Evolutionary conservation across 2,113 vertebrate species (phyloP).

Genomic region (Scomber scombrus): DNA sequence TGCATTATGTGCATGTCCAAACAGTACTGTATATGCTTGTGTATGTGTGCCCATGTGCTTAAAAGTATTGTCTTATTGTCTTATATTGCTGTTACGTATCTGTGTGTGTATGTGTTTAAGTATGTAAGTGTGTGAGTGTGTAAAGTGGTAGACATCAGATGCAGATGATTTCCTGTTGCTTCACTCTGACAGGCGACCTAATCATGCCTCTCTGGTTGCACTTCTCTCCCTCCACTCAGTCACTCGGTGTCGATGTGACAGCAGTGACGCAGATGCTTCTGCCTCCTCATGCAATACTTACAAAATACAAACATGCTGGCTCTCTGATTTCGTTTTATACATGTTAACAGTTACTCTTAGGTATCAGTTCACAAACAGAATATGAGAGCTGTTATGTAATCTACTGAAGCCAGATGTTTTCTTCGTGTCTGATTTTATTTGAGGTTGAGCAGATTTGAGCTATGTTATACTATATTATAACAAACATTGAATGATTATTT

Average conservation of each 20-base stretch:
- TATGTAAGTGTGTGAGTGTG: constrained; percentile 47
- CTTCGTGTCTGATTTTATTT: neutral
- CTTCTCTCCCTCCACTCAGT: constrained; percentile 79
- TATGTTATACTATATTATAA: too few relatives aligned
- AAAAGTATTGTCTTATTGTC: neutral
- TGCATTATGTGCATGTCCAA: neutral
- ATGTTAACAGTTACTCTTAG: neutral
- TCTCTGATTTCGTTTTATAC: neutral
- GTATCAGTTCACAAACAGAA: neutral
- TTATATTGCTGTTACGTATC: neutral
- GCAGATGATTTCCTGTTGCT: constrained; percentile 87
- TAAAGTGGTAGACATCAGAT: constrained; percentile 82
- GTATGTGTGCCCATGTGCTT: constrained; percentile 9
- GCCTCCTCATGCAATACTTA: constrained; percentile 41
- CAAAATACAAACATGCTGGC: neutral
- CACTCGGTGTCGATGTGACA: constrained; percentile 56
- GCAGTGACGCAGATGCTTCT: constrained; percentile 55
- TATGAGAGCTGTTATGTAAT: neutral
- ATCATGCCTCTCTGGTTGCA: constrained; percentile 81
- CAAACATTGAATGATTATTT: too few relatives aligned
- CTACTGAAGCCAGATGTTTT: neutral
- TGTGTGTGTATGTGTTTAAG: constrained; percentile 5
- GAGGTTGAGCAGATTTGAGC: neutral
- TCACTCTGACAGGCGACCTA: constrained; percentile 72
- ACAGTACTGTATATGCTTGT: neutral